Percentiles rank a stretch among this genome's conserved stretches.
These are phyloP conservation scores for Margaritifera margaritifera DNA, from an alignment of 2,888 invertebrate species.

Conservation along the genomic window DNA sequence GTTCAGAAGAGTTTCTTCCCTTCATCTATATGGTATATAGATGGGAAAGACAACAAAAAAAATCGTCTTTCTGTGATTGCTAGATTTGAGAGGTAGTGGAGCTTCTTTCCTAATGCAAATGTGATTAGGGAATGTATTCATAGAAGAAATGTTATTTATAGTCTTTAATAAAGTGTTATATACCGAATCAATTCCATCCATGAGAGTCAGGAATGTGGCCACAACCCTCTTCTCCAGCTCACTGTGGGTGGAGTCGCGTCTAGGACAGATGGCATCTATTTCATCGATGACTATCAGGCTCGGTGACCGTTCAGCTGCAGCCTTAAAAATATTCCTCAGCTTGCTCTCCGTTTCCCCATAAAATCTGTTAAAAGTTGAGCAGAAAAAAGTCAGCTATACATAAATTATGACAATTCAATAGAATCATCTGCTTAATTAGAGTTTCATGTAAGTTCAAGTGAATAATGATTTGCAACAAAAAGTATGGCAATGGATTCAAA, in stretches of 20 bases:
- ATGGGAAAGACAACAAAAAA: background rate
- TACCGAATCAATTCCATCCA: conserved; percentile 77
- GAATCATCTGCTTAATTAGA: too few species aligned
- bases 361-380: conserved; percentile 47
- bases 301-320: conserved; percentile 82
- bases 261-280: conserved; percentile 85
- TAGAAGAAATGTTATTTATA: background rate
- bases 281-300: conserved; percentile 89
- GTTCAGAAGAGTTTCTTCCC: too few species aligned
- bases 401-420: too few species aligned
- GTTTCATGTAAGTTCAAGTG: too few species aligned
- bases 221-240: conserved; percentile 84
- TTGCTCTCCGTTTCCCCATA: conserved; percentile 83
- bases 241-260: conserved; percentile 74
- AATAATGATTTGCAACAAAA: too few species aligned
- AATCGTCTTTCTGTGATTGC: too few species aligned
- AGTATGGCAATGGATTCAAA: too few species aligned
- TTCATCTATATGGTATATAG: background rate
- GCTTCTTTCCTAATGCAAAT: too few species aligned
- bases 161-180: conserved; percentile 1
- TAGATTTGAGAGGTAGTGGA: too few species aligned
- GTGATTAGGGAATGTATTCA: background rate
- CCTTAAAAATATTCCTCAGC: conserved; percentile 80
- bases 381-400: too few species aligned
- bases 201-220: conserved; percentile 78